Evolutionary conservation across 2,113 vertebrate species (phyloP).

Genomic region (Tetraodon nigroviridis): DNA sequence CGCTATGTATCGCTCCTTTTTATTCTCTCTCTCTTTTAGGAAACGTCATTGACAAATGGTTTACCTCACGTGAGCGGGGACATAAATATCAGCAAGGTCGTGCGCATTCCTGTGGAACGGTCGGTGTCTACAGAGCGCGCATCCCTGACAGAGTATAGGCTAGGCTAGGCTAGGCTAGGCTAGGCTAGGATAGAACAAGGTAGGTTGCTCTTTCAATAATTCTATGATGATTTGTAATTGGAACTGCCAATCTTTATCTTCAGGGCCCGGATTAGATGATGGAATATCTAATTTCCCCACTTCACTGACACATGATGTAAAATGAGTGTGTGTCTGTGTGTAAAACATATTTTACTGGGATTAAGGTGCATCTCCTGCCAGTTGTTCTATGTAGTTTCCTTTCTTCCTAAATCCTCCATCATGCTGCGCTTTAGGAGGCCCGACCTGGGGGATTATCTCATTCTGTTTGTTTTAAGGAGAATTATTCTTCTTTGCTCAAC

Average conservation of each 20-base stretch:
- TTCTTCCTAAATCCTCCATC: constrained; percentile 29
- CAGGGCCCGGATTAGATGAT: constrained; percentile 20
- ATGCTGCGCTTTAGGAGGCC: constrained; percentile 30
- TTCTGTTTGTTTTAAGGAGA: constrained; percentile 56
- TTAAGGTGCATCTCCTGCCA: constrained; percentile 49
- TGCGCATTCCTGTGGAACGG: constrained; percentile 48
- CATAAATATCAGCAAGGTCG: constrained; percentile 61
- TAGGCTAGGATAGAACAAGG: not conserved
- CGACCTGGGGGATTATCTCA: constrained; percentile 52
- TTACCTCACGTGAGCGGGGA: constrained; percentile 43
- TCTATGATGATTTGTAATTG: constrained; percentile 31
- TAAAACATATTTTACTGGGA: constrained; percentile 30
- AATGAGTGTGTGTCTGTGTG: not conserved
- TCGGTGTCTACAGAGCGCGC: constrained; percentile 36
- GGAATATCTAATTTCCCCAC: constrained; percentile 43
- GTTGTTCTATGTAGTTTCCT: constrained; percentile 32
- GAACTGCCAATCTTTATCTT: constrained; percentile 21
- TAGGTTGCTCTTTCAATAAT: constrained; percentile 44
- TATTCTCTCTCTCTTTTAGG: constrained; percentile 30
- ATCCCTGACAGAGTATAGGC: constrained; percentile 9
- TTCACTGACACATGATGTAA: constrained; percentile 27
- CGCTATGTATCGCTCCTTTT: constrained; percentile 20
- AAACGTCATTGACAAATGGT: constrained; percentile 50
- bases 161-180: no score
- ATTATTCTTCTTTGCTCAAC: constrained; percentile 39